Conservation (phyloP, 2,113 vertebrate genomes). For the Xyrauchen texanus region DNA sequence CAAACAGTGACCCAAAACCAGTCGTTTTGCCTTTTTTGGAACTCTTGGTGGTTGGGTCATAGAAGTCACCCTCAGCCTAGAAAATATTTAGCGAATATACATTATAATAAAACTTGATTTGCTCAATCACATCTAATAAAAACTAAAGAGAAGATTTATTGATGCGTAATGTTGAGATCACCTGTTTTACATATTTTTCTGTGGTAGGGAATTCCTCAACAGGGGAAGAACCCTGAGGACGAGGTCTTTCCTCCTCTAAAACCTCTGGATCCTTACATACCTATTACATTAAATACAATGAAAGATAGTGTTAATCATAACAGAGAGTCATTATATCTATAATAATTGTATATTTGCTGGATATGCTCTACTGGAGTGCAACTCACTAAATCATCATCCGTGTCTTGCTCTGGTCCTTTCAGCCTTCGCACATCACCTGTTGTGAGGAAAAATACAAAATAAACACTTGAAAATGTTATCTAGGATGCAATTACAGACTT, state of each 20-base stretch:
- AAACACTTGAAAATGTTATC: neutral
- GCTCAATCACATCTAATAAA: neutral
- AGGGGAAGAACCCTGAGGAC: conserved; percentile 94
- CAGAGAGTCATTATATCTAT: neutral
- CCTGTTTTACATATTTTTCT: conserved; percentile 74
- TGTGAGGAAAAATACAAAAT: conserved; percentile 21
- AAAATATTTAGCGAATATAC: neutral
- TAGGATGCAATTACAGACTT: neutral
- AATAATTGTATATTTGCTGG: neutral
- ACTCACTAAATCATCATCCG: conserved; percentile 74
- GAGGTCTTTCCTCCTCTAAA: conserved; percentile 83
- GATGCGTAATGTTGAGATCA: conserved; percentile 62
- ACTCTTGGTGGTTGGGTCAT: conserved; percentile 64
- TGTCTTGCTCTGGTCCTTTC: conserved; percentile 66
- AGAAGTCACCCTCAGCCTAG: conserved; percentile 65
- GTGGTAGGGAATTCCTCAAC: conserved; percentile 84
- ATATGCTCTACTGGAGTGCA: neutral
- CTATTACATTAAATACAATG: conserved; percentile 65
- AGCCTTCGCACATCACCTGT: conserved; percentile 70
- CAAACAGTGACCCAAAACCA: conserved; percentile 76
- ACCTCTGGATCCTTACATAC: conserved; percentile 78
- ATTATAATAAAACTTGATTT: neutral
- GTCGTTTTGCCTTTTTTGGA: conserved; percentile 73
- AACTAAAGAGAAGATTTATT: neutral
- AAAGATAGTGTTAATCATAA: neutral